These are phyloP conservation scores for Zootoca vivipara DNA, from an alignment of 2,113 vertebrate species.

Conservation along the genomic window DNA sequence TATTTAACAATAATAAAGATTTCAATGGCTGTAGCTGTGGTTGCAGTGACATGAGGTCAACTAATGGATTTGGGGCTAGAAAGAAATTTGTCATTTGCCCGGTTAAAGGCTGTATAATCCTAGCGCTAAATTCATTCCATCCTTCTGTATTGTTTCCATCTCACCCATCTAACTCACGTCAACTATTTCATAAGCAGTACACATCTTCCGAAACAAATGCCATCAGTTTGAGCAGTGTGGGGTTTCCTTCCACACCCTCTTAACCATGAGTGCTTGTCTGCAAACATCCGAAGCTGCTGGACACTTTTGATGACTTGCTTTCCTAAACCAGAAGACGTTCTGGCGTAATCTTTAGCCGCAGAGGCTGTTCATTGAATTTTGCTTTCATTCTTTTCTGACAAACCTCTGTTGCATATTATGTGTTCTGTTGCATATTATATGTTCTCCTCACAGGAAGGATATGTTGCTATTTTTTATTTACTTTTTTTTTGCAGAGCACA, in stretches of 20 bases:
- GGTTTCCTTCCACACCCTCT: conserved; percentile 24
- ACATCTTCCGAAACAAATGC: neutral
- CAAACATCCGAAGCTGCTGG: conserved; percentile 57
- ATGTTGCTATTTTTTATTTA: neutral
- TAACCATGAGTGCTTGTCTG: conserved; percentile 43
- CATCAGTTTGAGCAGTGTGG: conserved; percentile 51
- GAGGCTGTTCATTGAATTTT: conserved; percentile 60
- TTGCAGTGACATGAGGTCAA: neutral
- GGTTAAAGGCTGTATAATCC: neutral
- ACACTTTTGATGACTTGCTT: conserved; percentile 59
- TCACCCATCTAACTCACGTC: neutral
- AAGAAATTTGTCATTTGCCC: neutral
- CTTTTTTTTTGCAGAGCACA: conserved; percentile 51
- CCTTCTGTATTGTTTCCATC: no score
- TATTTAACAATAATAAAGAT: neutral
- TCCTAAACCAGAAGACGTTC: conserved; percentile 63
- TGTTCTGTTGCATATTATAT: conserved; percentile 44
- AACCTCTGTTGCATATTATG: conserved; percentile 42
- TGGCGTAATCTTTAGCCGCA: conserved; percentile 65
- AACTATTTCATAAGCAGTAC: conserved; percentile 31
- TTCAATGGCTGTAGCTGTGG: no score
- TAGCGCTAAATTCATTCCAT: conserved; percentile 33
- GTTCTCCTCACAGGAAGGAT: conserved; percentile 57
- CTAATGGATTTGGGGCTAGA: neutral
- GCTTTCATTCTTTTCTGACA: conserved; percentile 57